phyloP scores from a whole-genome alignment of 2,113 vertebrate genomes.

The Atractosteus spatula region DNA sequence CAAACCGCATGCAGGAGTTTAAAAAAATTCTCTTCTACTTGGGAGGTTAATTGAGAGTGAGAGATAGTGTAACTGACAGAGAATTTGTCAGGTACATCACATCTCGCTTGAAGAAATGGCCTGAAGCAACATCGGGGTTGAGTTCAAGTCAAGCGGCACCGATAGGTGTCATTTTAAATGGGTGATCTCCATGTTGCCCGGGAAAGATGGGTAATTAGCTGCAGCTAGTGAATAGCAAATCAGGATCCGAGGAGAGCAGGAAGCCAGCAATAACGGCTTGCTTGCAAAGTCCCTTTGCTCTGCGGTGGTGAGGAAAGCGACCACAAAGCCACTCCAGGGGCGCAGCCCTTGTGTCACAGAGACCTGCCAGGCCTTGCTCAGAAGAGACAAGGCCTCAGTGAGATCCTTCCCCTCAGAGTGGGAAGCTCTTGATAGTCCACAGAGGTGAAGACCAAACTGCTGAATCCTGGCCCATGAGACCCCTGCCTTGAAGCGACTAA shows the following conservation, averaged over 20 bases:
- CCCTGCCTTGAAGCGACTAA: no score
- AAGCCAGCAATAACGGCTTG: not conserved
- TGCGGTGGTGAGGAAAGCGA: no score
- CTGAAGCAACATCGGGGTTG: not conserved
- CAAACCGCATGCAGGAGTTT: not conserved
- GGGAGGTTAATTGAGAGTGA: slow-evolving; percentile 15
- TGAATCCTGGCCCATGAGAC: no score
- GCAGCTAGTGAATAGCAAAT: not conserved
- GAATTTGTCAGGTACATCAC: slow-evolving; percentile 16
- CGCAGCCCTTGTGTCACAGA: no score
- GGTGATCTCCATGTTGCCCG: slow-evolving; percentile 3
- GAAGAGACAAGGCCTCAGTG: no score
- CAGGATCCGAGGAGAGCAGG: not conserved
- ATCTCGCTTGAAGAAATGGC: not conserved
- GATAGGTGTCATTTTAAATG: slow-evolving; percentile 17
- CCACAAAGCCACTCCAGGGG: no score
- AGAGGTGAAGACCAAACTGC: no score
- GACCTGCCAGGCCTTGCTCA: no score
- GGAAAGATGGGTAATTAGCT: slow-evolving; percentile 19
- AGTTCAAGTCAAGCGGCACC: slow-evolving; percentile 9
- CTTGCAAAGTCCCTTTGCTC: not conserved
- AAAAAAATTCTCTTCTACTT: not conserved
- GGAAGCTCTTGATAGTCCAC: no score
- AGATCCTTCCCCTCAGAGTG: no score
- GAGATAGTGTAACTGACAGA: slow-evolving; percentile 17